Evolutionary conservation across 2,888 invertebrate genomes (phyloP).

Genomic region (Drosophila nigricruria): DNA sequence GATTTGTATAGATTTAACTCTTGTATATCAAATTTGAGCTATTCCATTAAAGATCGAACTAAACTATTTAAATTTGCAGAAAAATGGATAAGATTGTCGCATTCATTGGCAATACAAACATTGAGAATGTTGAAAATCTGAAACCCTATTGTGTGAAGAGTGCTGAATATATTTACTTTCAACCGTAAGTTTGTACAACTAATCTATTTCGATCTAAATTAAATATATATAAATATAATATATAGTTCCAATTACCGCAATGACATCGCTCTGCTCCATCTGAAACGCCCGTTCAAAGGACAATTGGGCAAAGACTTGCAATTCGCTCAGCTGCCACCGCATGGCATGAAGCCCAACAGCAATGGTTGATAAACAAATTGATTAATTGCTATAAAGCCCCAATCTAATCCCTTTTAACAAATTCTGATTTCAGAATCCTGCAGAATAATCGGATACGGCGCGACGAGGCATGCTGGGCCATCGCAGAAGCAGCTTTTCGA

Average conservation of each 20-base stretch:
- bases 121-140: constrained; percentile 58
- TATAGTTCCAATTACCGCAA: constrained; percentile 80
- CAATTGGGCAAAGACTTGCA: constrained; percentile 20
- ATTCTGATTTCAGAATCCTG: constrained; percentile 62
- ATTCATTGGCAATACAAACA: constrained; percentile 78
- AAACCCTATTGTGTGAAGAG: constrained; percentile 65
- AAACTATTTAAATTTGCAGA: constrained; percentile 49
- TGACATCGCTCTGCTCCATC: constrained; percentile 81
- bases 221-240: background rate
- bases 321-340: constrained; percentile 73
- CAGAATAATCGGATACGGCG: constrained; percentile 84
- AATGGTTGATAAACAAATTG: constrained; percentile 62
- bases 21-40: background rate
- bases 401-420: background rate
- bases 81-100: constrained; percentile 65
- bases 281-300: constrained; percentile 52
- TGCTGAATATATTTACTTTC: constrained; percentile 77
- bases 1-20: no score
- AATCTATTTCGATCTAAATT: no score
- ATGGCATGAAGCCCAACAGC: constrained; percentile 67
- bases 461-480: constrained; percentile 78
- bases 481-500: constrained; percentile 76
- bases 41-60: background rate
- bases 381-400: background rate
- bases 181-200: constrained; percentile 69